Conservation (phyloP, 64 coral and sea anemone genomes). For the Trachythela sp. region DNA sequence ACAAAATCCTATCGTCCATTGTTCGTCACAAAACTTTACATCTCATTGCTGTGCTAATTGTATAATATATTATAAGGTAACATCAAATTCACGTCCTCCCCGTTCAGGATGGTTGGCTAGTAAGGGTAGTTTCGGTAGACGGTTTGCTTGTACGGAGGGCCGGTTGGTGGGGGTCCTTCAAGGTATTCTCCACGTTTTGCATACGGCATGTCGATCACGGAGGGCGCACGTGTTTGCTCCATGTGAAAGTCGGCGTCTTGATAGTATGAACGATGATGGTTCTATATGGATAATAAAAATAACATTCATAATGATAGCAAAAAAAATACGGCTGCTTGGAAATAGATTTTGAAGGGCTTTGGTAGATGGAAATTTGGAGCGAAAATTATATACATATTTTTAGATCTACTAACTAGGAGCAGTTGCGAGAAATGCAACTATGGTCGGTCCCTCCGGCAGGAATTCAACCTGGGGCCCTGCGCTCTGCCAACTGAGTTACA, state of each 20-base stretch:
- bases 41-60: not conserved
- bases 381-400: too few relatives aligned
- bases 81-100: not conserved
- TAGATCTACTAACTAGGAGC: too few relatives aligned
- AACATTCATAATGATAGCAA: too few relatives aligned
- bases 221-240: not conserved
- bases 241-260: not conserved
- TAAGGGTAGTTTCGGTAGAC: constrained; percentile 25
- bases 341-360: not conserved
- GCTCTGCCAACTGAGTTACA: too few relatives aligned
- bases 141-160: constrained; percentile 5
- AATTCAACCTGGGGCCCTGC: too few relatives aligned
- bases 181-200: not conserved
- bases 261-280: not conserved
- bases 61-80: not conserved
- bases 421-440: too few relatives aligned
- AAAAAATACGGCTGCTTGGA: not conserved
- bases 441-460: too few relatives aligned
- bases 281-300: not conserved
- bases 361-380: not conserved
- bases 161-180: not conserved
- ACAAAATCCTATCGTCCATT: too few relatives aligned
- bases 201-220: not conserved
- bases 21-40: too few relatives aligned
- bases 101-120: not conserved